Conservation (phyloP, 2,113 vertebrate species). For the Pelecanus crispus region DNA sequence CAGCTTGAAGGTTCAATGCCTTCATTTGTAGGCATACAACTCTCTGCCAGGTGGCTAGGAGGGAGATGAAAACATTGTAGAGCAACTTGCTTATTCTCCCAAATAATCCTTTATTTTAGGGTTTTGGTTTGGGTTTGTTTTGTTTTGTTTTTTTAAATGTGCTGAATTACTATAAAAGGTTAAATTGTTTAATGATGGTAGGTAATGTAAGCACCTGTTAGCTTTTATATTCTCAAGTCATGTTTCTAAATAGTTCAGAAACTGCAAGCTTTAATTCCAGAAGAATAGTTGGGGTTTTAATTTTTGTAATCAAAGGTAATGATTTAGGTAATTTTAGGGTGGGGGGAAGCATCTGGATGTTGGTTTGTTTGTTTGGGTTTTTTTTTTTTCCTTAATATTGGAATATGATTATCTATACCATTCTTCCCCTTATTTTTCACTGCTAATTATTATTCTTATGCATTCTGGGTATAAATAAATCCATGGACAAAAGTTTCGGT, state of each 20-base stretch:
- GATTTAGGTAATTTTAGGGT: background rate
- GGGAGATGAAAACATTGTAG: background rate
- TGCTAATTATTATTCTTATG: background rate
- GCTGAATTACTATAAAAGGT: background rate
- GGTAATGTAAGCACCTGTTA: background rate
- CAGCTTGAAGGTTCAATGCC: background rate
- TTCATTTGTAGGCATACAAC: background rate
- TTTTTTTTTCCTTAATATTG: background rate
- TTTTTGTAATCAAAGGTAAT: background rate
- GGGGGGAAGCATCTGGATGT: background rate
- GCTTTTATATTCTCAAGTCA: background rate
- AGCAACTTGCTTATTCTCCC: background rate
- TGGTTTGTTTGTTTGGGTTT: background rate
- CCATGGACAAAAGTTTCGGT: background rate
- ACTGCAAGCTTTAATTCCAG: background rate
- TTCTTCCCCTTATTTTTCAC: background rate
- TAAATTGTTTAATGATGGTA: background rate
- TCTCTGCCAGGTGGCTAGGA: background rate
- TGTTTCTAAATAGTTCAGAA: slow-evolving; percentile 11
- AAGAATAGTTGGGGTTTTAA: background rate
- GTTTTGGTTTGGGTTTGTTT: background rate
- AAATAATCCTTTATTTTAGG: background rate
- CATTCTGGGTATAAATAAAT: background rate
- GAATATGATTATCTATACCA: background rate
- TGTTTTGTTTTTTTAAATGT: background rate